phyloP scores from a whole-genome alignment of 2,888 invertebrate genomes.

The Lasioglossum lativentre region DNA sequence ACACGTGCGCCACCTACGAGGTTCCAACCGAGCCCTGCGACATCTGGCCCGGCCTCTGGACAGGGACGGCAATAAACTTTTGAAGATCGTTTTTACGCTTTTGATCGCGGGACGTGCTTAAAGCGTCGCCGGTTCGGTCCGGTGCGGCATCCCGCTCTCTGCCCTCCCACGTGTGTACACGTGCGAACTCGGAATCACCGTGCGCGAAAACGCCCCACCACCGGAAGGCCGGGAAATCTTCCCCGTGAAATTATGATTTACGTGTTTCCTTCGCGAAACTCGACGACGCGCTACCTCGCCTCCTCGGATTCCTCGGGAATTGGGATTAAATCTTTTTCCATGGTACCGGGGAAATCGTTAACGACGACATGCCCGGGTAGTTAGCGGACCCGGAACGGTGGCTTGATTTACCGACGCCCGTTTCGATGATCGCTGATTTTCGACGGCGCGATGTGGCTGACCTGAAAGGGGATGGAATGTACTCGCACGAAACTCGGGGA shows the following conservation, averaged over 20 bases:
- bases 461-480: neutral
- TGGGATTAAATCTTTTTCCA: constrained; percentile 36
- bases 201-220: neutral
- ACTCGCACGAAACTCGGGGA: neutral
- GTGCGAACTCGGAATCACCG: constrained; percentile 5
- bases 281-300: neutral
- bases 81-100: constrained; percentile 50
- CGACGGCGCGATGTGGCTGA: neutral
- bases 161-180: constrained; percentile 1
- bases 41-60: constrained; percentile 42
- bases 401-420: neutral
- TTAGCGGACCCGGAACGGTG: constrained; percentile 1
- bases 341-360: neutral
- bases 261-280: constrained; percentile 23
- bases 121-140: neutral
- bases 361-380: neutral
- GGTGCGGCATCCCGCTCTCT: neutral
- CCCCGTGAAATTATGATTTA: constrained; percentile 50
- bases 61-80: constrained; percentile 50
- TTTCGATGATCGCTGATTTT: constrained; percentile 6
- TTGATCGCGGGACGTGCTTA: constrained; percentile 41
- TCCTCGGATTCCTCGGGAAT: constrained; percentile 5
- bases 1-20: constrained; percentile 54
- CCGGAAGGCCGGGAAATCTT: constrained; percentile 15
- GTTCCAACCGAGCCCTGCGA: constrained; percentile 11